Percentiles rank a stretch among this genome's conserved stretches.
Evolutionary conservation across 1,140 invertebrate genomes (phyloP).

Genomic region (Harpegnathos saltator): DNA sequence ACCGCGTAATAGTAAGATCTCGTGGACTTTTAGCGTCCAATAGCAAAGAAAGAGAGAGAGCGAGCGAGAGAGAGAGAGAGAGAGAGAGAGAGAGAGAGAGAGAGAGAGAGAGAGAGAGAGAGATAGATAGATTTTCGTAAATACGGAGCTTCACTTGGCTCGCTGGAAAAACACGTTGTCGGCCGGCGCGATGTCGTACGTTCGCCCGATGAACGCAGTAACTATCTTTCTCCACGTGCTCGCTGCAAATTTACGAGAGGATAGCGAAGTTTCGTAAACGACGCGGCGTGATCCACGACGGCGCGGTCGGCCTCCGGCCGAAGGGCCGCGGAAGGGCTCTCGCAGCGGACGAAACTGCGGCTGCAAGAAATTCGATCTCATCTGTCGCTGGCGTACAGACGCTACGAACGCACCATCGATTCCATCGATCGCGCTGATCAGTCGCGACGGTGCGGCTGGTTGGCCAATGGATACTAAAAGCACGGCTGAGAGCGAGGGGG

Average conservation of each 20-base stretch:
- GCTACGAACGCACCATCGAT: constrained; percentile 50
- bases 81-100: no score
- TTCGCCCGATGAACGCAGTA: not conserved
- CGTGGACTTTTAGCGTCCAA: no score
- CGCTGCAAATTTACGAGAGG: constrained; percentile 19
- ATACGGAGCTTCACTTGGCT: not conserved
- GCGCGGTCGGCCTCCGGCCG: not conserved
- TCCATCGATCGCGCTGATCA: constrained; percentile 60
- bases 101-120: no score
- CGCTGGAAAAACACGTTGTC: not conserved
- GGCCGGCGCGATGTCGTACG: no score
- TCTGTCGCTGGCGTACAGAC: constrained; percentile 12
- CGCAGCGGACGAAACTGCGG: not conserved
- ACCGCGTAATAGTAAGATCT: no score
- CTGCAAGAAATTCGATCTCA: constrained; percentile 61
- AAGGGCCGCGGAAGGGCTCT: constrained; percentile 27
- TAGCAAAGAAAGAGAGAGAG: no score
- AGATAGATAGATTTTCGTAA: not conserved
- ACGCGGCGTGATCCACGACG: constrained; percentile 54
- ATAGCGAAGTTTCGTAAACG: constrained; percentile 24
- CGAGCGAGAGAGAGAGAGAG: no score
- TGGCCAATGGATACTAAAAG: constrained; percentile 66
- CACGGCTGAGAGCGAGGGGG: not conserved
- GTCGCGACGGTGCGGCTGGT: not conserved
- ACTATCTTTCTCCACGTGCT: constrained; percentile 1